Evolutionary conservation across 2,797 vertebrate genomes (phyloP).

Genomic region (Podarcis lilfordi): DNA sequence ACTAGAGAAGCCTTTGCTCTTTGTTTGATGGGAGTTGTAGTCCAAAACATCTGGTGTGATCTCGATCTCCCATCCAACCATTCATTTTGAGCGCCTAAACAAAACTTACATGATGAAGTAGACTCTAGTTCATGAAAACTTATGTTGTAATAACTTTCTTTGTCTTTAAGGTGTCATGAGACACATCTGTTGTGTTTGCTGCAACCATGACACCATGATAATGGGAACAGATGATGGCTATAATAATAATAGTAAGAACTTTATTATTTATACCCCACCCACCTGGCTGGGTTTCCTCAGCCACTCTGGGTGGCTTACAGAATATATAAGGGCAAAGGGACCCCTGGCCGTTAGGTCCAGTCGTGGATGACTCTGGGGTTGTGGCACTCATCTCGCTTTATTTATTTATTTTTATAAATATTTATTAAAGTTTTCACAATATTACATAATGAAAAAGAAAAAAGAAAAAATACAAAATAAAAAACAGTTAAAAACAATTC

Average conservation of each 20-base stretch:
- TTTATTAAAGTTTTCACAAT: too few relatives aligned
- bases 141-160: neutral
- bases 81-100: neutral
- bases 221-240: neutral
- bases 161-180: neutral
- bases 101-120: neutral
- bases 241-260: neutral
- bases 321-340: too few relatives aligned
- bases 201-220: neutral
- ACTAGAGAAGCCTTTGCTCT: neutral
- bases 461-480: too few relatives aligned
- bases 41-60: neutral
- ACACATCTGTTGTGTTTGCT: neutral
- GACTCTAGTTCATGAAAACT: neutral
- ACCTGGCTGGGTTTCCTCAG: too few relatives aligned
- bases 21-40: neutral
- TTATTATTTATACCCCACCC: too few relatives aligned
- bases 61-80: neutral
- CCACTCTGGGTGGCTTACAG: too few relatives aligned
- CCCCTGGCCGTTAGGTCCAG: too few relatives aligned
- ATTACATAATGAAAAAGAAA: too few relatives aligned
- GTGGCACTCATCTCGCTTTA: too few relatives aligned
- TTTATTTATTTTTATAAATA: too few relatives aligned
- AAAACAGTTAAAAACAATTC: too few relatives aligned
- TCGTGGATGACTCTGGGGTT: fast-evolving